These are phyloP conservation scores for Micronycteris hirsuta DNA, from an alignment of 2,113 vertebrate genomes.

Conservation along the genomic window DNA sequence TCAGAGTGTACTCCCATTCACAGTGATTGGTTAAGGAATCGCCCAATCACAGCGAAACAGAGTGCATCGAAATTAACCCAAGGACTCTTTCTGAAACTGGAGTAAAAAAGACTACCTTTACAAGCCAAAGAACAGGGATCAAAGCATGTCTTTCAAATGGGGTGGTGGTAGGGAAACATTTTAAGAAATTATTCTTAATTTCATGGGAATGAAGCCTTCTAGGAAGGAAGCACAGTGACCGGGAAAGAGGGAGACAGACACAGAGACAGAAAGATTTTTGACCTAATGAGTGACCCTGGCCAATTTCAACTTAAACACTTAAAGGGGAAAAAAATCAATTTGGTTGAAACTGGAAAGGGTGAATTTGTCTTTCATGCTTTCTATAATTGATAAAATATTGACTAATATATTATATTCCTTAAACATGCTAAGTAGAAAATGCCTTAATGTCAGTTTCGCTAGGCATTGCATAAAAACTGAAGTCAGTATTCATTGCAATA, in stretches of 20 bases:
- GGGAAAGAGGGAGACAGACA: neutral
- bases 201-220: neutral
- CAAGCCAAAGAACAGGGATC: neutral
- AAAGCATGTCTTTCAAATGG: neutral
- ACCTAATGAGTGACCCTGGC: neutral
- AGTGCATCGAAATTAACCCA: neutral
- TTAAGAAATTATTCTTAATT: neutral
- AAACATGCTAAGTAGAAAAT: slow-evolving; percentile 7
- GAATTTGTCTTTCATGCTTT: neutral
- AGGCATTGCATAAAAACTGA: neutral
- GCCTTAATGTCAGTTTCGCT: neutral
- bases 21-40: neutral
- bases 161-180: neutral
- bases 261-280: neutral
- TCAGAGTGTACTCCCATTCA: neutral
- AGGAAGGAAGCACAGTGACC: neutral
- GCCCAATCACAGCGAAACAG: neutral
- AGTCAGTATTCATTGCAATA: neutral
- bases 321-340: neutral
- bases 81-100: neutral
- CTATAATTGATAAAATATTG: neutral
- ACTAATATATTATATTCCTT: slow-evolving; percentile 9
- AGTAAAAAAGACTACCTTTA: neutral
- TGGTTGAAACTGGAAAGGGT: neutral
- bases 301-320: neutral